Evolutionary conservation across 2,113 vertebrate species (phyloP).

Genomic region (Motacilla tschutschensis): DNA sequence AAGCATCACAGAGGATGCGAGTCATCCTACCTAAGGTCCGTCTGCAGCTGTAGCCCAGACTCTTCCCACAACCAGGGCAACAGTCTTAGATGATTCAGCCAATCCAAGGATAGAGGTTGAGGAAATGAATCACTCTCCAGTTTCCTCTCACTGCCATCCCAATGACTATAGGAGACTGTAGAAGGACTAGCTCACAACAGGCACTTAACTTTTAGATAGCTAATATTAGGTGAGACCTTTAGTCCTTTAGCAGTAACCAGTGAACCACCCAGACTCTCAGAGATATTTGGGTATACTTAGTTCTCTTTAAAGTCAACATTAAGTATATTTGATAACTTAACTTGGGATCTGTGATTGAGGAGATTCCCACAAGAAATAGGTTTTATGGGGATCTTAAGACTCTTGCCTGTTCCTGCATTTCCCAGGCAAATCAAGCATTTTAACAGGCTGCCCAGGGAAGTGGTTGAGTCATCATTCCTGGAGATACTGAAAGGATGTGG

Average conservation of each 20-base stretch:
- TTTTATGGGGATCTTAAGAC: not conserved
- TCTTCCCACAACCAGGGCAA: not conserved
- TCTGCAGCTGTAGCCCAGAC: not conserved
- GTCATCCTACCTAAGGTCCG: not conserved
- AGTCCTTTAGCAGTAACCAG: not conserved
- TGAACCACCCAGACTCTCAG: not conserved
- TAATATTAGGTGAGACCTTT: not conserved
- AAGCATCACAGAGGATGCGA: not conserved
- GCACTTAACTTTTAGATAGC: not conserved
- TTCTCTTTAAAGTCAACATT: not conserved
- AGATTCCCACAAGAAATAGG: not conserved
- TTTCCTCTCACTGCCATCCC: not conserved
- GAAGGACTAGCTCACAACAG: not conserved
- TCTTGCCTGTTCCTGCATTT: not conserved
- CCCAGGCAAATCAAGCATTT: not conserved
- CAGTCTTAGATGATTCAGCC: not conserved
- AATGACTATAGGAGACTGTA: not conserved
- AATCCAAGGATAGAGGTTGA: not conserved
- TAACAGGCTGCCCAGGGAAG: not conserved
- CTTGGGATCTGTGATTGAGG: not conserved
- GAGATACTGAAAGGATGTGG: not conserved
- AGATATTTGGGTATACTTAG: not conserved
- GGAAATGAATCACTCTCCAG: conserved; percentile 6
- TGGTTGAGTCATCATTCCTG: not conserved
- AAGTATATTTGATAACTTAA: not conserved